phyloP scores from a whole-genome alignment of 2,797 vertebrate genomes.

The Amazonetta brasiliensis region DNA sequence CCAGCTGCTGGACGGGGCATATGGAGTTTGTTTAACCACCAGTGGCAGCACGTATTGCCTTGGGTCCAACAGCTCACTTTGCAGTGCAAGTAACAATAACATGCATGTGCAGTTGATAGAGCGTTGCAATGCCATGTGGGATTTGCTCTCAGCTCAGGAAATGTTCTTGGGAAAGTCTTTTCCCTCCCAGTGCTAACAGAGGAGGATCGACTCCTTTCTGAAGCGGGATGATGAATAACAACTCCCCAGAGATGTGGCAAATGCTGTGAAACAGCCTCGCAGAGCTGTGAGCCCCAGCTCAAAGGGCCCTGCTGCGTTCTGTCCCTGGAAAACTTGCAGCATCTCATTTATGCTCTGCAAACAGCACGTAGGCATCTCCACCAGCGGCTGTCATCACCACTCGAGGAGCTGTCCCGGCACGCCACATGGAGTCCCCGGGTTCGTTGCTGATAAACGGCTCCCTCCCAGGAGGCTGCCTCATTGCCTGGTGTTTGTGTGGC shows the following conservation, averaged over 20 bases:
- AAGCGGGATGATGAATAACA: background rate
- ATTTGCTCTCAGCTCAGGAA: slow-evolving; percentile 23
- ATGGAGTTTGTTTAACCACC: background rate
- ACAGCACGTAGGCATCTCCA: slow-evolving; percentile 13
- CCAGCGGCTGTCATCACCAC: background rate
- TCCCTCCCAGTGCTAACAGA: background rate
- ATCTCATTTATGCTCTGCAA: background rate
- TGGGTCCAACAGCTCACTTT: background rate
- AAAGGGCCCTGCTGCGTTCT: background rate
- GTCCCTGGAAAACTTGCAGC: background rate
- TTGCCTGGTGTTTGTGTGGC: background rate
- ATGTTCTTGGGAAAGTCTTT: slow-evolving; percentile 31
- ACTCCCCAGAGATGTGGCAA: background rate
- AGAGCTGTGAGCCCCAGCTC: background rate
- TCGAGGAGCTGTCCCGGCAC: background rate
- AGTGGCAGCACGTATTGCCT: background rate
- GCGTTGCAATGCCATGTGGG: background rate
- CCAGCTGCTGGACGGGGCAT: background rate
- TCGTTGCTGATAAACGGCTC: background rate
- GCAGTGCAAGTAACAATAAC: background rate
- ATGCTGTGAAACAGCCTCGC: background rate
- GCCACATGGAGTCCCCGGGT: background rate
- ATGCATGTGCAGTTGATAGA: background rate
- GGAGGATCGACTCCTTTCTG: background rate
- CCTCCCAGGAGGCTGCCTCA: background rate